Evolutionary conservation across 2,888 invertebrate genomes (phyloP).

Genomic region (Macrophya annulata): DNA sequence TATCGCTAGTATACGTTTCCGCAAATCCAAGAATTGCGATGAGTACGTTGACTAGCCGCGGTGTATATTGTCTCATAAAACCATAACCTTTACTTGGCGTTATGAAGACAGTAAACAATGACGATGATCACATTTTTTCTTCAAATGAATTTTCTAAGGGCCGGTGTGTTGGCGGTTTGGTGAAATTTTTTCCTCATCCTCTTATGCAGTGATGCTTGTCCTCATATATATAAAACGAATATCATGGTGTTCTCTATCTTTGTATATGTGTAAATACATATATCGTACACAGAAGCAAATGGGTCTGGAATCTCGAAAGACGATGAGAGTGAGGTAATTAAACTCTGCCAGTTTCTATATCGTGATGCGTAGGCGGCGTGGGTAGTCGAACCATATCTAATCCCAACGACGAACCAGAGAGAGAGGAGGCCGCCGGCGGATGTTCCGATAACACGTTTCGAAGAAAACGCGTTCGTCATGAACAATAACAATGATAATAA

Average conservation of each 20-base stretch:
- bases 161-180: neutral
- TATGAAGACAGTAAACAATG: neutral
- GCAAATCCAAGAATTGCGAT: neutral
- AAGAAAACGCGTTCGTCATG: constrained; percentile 42
- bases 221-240: neutral
- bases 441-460: constrained; percentile 46
- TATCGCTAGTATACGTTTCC: neutral
- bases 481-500: constrained; percentile 88
- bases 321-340: constrained; percentile 37
- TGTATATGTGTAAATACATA: neutral
- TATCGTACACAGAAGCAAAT: constrained; percentile 9
- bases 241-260: neutral
- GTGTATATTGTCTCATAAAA: neutral
- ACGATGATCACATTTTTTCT: neutral
- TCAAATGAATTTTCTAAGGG: neutral
- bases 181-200: neutral
- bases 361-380: constrained; percentile 44
- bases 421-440: constrained; percentile 34
- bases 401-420: constrained; percentile 42
- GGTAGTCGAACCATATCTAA: constrained; percentile 40
- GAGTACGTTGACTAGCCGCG: neutral
- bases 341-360: constrained; percentile 41
- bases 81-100: neutral
- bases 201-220: neutral
- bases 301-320: constrained; percentile 24